Base-by-base conservation (phyloP, 1,140 invertebrate species). In the Heliconius melpomene region DNA sequence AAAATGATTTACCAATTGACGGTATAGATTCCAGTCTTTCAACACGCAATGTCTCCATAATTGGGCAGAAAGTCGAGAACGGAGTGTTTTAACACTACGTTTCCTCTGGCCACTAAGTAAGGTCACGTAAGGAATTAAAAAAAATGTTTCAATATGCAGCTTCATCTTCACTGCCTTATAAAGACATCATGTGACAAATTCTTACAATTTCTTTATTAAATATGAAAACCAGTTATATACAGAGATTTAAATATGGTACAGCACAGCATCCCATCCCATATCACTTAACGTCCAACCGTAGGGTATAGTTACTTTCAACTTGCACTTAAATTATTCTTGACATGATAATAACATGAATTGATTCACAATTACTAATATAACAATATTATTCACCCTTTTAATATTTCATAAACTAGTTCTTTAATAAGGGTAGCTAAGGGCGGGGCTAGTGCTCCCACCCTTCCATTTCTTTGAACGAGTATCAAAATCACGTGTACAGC, bases 261-360 rank as follows among this genome's bases (percentile, higher is more conserved):
- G 32, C 20, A 29, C 46, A 79, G 80, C 79, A 82, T 74, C 79
- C 83, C 85, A 91, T 89, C 86, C 85, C 81, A 87, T 86, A 87
- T 81, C 91, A 90, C 90, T 92, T 91, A 87, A 78, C 81, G 52
- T 83, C 57, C 81, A 81, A 79, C 80, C 79, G 80, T 85, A 26
- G 26, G 26, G 26, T 26, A 87, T 86, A 85, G 85, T 86, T 86
- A 84, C 87, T 87, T 66, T 66, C 60, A 66, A 66, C 60, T 29
- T 66, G 60, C n/a, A 66, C 88, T 89, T 84, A 91, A 92, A 94
- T 93, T 90, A 89, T 87, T 85, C 57, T 79, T 91, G 92, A 94
- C 92, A 91, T 91, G 85, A 90, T 92, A 93, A 94, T 94, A 94
- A 93, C 87, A 86, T 82, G 85, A 87, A 91, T 90, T 89, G 88